Evolutionary conservation across 2,797 vertebrate genomes (phyloP).

Genomic region (Hylomyscus alleni): DNA sequence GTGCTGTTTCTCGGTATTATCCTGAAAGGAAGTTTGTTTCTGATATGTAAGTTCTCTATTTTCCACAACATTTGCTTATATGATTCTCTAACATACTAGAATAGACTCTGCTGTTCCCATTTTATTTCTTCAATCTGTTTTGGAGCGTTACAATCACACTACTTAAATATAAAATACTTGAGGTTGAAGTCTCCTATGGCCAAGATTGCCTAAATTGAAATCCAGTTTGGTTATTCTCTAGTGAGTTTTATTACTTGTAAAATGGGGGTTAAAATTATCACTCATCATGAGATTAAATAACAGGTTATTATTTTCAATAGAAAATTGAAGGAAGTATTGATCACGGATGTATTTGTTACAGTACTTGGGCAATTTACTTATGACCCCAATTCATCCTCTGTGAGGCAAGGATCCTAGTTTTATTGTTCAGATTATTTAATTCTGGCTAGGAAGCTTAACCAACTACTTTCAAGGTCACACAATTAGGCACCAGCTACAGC

Average conservation of each 20-base stretch:
- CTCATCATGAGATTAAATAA: neutral
- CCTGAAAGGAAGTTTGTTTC: neutral
- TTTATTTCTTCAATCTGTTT: slow-evolving; percentile 54
- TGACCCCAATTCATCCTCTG: neutral
- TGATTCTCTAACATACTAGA: neutral
- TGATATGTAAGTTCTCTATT: slow-evolving; percentile 32
- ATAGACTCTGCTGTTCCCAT: neutral
- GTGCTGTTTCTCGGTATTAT: slow-evolving; percentile 50
- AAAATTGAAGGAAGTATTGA: neutral
- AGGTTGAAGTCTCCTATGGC: neutral
- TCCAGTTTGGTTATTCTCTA: neutral
- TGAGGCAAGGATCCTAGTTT: neutral
- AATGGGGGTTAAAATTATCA: slow-evolving; percentile 41
- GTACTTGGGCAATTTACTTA: neutral
- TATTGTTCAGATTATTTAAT: neutral
- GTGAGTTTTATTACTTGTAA: neutral
- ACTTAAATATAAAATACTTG: slow-evolving; percentile 52
- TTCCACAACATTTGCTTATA: neutral
- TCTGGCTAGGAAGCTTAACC: slow-evolving; percentile 22
- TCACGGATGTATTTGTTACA: neutral
- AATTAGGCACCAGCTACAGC: neutral
- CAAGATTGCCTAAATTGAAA: slow-evolving; percentile 35
- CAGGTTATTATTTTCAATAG: neutral
- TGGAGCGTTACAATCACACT: slow-evolving; percentile 1
- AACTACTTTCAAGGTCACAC: slow-evolving; percentile 39